These are phyloP conservation scores for Tenthredo mesomela DNA, from an alignment of 2,888 invertebrate species.

Conservation along the genomic window DNA sequence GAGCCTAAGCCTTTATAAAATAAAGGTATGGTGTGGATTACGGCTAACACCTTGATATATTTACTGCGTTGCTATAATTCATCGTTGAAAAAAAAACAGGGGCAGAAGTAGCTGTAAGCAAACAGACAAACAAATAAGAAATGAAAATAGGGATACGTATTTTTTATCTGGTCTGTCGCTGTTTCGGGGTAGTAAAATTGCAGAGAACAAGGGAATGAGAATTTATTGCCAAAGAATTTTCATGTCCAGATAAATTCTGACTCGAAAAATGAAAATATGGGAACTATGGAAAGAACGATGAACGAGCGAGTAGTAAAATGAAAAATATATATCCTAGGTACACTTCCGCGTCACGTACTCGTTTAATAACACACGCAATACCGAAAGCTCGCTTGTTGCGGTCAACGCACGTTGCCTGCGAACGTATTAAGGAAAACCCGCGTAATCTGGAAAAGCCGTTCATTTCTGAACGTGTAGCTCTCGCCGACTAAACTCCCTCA, in stretches of 20 bases:
- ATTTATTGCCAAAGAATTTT: not conserved
- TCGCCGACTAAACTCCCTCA: not conserved
- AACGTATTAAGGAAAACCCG: conserved; percentile 42
- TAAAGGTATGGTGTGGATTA: conserved; percentile 35
- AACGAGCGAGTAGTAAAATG: not conserved
- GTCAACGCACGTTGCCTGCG: conserved; percentile 38
- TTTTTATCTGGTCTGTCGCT: not conserved
- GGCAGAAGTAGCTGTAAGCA: too few relatives aligned
- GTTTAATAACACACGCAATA: conserved; percentile 19
- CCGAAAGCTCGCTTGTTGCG: conserved; percentile 39
- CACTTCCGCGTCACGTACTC: not conserved
- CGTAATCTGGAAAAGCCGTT: conserved; percentile 39
- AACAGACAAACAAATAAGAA: conserved; percentile 14
- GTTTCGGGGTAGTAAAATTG: not conserved
- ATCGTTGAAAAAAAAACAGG: conserved; percentile 27
- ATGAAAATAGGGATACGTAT: not conserved
- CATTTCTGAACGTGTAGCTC: not conserved
- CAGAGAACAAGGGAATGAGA: not conserved
- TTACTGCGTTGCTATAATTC: not conserved
- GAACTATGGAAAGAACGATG: not conserved
- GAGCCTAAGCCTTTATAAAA: conserved; percentile 5
- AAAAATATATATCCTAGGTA: not conserved
- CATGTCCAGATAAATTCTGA: not conserved
- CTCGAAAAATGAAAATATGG: not conserved
- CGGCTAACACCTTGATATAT: conserved; percentile 23